These are phyloP conservation scores for Nyctereutes procyonoides DNA, from an alignment of 2,113 vertebrate species.

Conservation along the genomic window DNA sequence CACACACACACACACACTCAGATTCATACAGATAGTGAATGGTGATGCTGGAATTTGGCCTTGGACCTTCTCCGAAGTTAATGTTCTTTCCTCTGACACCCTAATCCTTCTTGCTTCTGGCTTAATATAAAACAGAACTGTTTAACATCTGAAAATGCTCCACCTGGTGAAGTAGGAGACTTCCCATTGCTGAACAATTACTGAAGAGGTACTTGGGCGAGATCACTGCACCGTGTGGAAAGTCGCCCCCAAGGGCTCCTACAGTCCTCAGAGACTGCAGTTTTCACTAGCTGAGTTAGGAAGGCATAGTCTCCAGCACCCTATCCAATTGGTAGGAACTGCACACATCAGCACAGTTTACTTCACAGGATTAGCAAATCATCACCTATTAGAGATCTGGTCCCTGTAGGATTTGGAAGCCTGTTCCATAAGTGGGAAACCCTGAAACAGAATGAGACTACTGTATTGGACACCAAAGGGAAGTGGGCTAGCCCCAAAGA, in stretches of 20 bases:
- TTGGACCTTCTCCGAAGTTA: neutral
- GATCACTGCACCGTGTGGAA: neutral
- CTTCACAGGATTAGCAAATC: conserved; percentile 57
- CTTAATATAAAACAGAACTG: neutral
- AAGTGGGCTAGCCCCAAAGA: neutral
- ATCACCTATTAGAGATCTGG: conserved; percentile 38
- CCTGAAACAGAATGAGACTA: neutral
- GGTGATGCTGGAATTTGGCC: neutral
- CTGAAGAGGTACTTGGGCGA: neutral
- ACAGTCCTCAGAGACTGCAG: neutral
- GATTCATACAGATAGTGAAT: neutral
- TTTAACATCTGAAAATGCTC: neutral
- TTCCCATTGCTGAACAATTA: neutral
- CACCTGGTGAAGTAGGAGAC: neutral
- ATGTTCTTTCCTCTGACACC: neutral
- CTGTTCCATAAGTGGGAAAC: neutral
- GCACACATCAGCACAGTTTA: neutral
- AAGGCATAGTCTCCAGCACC: neutral
- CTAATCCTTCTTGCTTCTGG: neutral
- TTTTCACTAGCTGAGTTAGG: conserved; percentile 16
- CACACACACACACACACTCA: neutral
- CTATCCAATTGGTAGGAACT: neutral
- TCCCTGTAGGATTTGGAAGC: neutral
- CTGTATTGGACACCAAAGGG: conserved; percentile 19
- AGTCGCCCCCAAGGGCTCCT: neutral